phyloP scores from a whole-genome alignment of 2,113 vertebrate species.

The Melierax canorus region DNA sequence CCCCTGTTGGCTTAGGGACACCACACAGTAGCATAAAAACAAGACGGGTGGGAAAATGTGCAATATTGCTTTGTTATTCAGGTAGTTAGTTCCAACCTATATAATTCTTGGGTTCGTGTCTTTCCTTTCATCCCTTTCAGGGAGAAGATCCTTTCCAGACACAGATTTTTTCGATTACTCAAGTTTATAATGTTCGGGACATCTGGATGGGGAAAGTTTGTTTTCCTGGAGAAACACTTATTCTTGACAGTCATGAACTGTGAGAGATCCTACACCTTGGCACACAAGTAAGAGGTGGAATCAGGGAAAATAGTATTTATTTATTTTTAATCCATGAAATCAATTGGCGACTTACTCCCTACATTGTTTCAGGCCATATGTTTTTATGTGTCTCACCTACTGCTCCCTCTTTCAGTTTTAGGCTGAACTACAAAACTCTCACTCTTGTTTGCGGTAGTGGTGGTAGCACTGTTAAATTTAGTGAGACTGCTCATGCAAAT shows the following conservation, averaged over 20 bases:
- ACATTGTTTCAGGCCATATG: not conserved
- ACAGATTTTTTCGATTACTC: not conserved
- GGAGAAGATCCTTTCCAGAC: not conserved
- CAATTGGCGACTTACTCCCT: not conserved
- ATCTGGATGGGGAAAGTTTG: not conserved
- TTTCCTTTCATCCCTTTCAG: not conserved
- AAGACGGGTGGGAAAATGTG: not conserved
- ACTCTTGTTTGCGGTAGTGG: not conserved
- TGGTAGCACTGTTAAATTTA: not conserved
- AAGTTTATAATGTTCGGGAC: not conserved
- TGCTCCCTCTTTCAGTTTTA: not conserved
- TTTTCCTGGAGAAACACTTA: not conserved
- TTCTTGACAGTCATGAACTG: not conserved
- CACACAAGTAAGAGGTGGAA: not conserved
- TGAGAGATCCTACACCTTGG: not conserved
- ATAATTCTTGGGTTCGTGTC: not conserved
- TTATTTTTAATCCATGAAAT: not conserved
- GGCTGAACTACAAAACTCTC: not conserved
- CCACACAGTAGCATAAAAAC: not conserved
- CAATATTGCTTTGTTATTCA: not conserved
- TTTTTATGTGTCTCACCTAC: not conserved
- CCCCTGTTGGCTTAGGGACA: not conserved
- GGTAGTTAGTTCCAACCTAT: not conserved
- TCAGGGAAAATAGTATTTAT: not conserved
- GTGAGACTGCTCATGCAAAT: not conserved